phyloP scores from a whole-genome alignment of 2,888 invertebrate genomes.

The Philonicus albiceps region DNA sequence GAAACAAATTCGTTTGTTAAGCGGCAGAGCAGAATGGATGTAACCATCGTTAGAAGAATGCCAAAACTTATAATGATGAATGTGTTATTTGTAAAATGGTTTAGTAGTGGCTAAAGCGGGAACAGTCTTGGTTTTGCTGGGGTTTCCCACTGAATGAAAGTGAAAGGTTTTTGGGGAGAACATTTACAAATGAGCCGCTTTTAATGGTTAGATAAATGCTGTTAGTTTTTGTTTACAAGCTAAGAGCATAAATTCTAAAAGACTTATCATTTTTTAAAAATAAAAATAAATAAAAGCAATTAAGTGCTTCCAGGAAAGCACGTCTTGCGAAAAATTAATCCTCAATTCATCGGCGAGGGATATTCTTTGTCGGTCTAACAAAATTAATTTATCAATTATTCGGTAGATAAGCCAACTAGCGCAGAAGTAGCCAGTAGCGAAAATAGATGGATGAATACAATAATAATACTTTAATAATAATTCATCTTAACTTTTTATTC shows the following conservation, averaged over 20 bases:
- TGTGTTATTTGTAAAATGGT: background rate
- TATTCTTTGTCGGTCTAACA: background rate
- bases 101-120: background rate
- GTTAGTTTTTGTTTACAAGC: background rate
- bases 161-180: background rate
- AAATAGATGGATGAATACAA: too few species aligned
- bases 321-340: background rate
- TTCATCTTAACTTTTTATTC: too few species aligned
- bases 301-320: background rate
- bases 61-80: constrained; percentile 20
- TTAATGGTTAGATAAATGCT: background rate
- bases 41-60: constrained; percentile 17
- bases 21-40: background rate
- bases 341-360: too few species aligned
- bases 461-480: too few species aligned
- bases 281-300: background rate
- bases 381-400: too few species aligned
- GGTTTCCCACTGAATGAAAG: background rate
- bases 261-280: background rate
- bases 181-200: background rate
- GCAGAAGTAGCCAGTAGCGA: too few species aligned
- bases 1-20: constrained; percentile 24
- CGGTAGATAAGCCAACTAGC: too few species aligned
- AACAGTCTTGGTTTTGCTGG: background rate
- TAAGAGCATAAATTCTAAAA: background rate